Evolutionary conservation across 2,113 vertebrate genomes (phyloP).

Genomic region (Thalassarche chlororhynchos): DNA sequence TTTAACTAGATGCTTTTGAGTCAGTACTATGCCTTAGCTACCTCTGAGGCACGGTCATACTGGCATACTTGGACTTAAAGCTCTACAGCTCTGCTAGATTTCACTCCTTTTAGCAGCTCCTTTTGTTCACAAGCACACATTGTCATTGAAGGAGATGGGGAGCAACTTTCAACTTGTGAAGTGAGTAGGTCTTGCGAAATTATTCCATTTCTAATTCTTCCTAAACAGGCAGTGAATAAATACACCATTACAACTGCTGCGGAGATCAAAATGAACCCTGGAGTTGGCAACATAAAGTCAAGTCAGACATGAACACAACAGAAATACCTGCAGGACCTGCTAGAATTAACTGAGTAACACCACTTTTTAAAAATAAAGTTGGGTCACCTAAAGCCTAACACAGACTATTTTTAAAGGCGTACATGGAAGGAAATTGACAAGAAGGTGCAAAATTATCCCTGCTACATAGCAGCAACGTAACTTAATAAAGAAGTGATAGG

Average conservation of each 20-base stretch:
- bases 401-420: neutral
- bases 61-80: neutral
- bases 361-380: neutral
- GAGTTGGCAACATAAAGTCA: no score
- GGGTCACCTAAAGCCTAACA: neutral
- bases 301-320: neutral
- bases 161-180: neutral
- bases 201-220: neutral
- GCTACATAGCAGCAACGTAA: fast-evolving
- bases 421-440: neutral
- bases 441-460: neutral
- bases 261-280: neutral
- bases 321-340: neutral
- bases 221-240: neutral
- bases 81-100: neutral
- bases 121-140: neutral
- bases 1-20: neutral
- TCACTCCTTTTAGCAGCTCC: neutral
- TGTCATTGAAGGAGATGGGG: neutral
- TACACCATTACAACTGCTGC: neutral
- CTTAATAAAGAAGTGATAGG: neutral
- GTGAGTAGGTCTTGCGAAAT: neutral
- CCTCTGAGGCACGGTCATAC: neutral
- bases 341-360: neutral
- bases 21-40: neutral